These are phyloP conservation scores for Cabera pusaria DNA, from an alignment of 2,888 invertebrate genomes.

Conservation along the genomic window DNA sequence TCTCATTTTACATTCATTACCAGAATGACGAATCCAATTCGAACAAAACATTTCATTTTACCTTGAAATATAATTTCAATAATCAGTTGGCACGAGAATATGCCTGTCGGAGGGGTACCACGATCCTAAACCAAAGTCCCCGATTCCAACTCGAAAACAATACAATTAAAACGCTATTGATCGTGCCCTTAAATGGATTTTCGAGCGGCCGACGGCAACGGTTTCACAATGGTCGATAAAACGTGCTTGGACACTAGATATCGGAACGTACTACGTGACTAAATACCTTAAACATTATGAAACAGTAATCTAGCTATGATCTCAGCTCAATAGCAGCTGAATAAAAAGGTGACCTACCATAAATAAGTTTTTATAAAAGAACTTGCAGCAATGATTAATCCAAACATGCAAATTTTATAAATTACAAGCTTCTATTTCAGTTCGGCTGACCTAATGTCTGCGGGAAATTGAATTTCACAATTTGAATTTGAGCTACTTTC, in stretches of 20 bases:
- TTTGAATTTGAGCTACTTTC: too few species aligned
- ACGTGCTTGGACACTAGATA: constrained; percentile 38
- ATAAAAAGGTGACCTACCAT: too few species aligned
- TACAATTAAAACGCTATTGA: constrained; percentile 31
- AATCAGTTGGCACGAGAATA: constrained; percentile 20
- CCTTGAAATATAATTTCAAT: constrained; percentile 28
- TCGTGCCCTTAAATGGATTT: constrained; percentile 35
- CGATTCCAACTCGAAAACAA: constrained; percentile 29
- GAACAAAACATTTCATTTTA: constrained; percentile 16
- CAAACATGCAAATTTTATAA: too few species aligned
- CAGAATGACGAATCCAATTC: constrained; percentile 11
- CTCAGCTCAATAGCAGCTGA: constrained; percentile 18
- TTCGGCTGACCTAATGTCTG: too few species aligned
- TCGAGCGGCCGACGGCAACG: constrained; percentile 27
- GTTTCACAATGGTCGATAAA: constrained; percentile 47
- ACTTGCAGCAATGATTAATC: too few species aligned
- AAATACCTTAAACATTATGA: constrained; percentile 35
- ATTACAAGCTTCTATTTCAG: too few species aligned
- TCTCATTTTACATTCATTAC: constrained; percentile 7
- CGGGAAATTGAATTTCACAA: too few species aligned
- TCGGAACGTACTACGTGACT: constrained; percentile 31
- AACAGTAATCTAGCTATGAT: constrained; percentile 27
- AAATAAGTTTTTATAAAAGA: too few species aligned
- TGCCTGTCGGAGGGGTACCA: constrained; percentile 20
- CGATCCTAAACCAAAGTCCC: constrained; percentile 1